These are phyloP conservation scores for Chironomus tepperi DNA, from an alignment of 1,140 invertebrate species.

Conservation along the genomic window DNA sequence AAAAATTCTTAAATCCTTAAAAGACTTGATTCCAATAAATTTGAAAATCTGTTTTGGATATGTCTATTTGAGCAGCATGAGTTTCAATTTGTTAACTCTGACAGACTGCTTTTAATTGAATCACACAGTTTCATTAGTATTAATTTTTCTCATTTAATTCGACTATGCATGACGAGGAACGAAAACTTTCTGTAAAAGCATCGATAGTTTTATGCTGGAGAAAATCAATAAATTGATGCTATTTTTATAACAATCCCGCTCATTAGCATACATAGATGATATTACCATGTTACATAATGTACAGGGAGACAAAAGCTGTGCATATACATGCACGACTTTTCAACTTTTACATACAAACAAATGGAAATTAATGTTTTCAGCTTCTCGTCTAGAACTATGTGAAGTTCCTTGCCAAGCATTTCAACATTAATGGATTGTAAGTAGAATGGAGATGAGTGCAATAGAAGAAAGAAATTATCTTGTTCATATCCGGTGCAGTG, in stretches of 20 bases:
- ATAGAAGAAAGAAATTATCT: constrained; percentile 10
- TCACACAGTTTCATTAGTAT: neutral
- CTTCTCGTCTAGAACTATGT: no score
- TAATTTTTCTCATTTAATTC: neutral
- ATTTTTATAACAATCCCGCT: neutral
- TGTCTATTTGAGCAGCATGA: no score
- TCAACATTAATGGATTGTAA: no score
- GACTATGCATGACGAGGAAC: neutral
- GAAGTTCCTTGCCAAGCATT: no score
- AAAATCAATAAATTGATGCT: neutral
- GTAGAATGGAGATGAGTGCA: neutral
- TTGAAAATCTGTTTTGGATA: no score
- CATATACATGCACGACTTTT: neutral
- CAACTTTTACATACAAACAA: no score
- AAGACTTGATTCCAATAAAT: no score
- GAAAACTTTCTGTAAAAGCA: neutral
- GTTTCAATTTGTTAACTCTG: neutral
- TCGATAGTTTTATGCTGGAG: constrained; percentile 5
- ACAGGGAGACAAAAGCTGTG: neutral
- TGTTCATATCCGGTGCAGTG: constrained; percentile 2
- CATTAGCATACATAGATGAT: neutral
- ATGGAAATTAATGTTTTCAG: no score
- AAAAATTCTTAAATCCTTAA: no score
- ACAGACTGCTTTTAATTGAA: neutral
- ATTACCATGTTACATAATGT: neutral